phyloP scores from a whole-genome alignment of 2,797 vertebrate genomes.

The Kryptopterus vitreolus region DNA sequence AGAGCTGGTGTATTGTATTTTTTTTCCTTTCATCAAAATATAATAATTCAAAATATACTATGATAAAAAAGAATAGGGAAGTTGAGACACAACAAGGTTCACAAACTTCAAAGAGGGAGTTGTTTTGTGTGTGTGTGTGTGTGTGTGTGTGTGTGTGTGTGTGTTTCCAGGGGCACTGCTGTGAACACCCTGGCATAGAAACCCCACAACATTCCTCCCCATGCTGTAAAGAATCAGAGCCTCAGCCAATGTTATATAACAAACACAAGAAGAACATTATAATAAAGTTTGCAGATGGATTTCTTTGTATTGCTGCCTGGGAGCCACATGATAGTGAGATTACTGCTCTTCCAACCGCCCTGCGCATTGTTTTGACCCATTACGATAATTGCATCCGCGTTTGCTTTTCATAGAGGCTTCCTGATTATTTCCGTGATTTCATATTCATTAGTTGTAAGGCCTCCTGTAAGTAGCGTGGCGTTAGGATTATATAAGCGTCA shows the following conservation, averaged over 20 bases:
- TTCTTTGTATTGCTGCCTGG: constrained; percentile 57
- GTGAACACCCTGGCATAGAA: constrained; percentile 1
- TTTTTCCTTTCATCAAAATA: not conserved
- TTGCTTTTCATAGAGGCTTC: constrained; percentile 27
- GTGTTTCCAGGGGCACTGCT: not conserved
- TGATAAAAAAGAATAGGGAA: constrained; percentile 4
- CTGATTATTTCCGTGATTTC: constrained; percentile 14
- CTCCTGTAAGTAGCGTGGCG: not conserved
- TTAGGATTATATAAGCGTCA: not conserved
- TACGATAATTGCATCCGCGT: constrained; percentile 21
- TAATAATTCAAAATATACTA: not conserved
- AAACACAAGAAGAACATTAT: constrained; percentile 66
- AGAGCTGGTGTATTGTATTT: constrained; percentile 17
- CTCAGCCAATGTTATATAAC: constrained; percentile 63
- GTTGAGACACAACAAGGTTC: not conserved
- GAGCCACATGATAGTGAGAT: constrained; percentile 57
- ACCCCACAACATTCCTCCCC: constrained; percentile 66
- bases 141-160: not conserved
- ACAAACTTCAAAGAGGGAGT: not conserved
- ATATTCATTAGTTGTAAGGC: constrained; percentile 7
- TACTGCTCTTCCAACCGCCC: not conserved
- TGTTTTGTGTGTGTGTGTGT: not conserved
- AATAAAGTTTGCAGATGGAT: constrained; percentile 66
- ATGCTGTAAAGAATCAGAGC: constrained; percentile 72
- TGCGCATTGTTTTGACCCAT: constrained; percentile 17